Conservation (phyloP, 2,113 vertebrate genomes). For the Apodemus speciosus region DNA sequence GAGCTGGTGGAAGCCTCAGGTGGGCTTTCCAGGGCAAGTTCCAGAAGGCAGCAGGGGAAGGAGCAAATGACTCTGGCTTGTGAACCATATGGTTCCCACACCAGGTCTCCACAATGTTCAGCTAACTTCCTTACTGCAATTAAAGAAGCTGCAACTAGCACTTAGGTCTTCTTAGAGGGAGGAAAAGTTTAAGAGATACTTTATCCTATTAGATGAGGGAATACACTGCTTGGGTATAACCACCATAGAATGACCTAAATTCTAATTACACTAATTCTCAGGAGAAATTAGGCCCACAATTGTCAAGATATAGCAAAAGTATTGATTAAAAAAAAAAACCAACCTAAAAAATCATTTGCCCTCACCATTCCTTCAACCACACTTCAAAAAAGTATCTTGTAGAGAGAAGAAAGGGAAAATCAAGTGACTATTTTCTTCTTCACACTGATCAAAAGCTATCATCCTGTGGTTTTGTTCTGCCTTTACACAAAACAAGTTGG, state of each 20-base stretch:
- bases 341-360: constrained; percentile 44
- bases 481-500: constrained; percentile 39
- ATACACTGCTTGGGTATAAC: not conserved
- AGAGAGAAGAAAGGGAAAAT: constrained; percentile 11
- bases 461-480: constrained; percentile 21
- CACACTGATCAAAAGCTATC: constrained; percentile 21
- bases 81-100: not conserved
- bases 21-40: constrained; percentile 23
- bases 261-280: constrained; percentile 12
- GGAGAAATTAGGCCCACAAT: not conserved
- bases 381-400: not conserved
- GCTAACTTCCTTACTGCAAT: not conserved
- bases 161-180: not conserved
- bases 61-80: not conserved
- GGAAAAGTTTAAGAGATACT: constrained; percentile 36
- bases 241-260: constrained; percentile 10
- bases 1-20: not conserved
- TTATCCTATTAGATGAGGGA: constrained; percentile 10
- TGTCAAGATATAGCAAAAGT: constrained; percentile 18
- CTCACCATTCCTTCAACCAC: constrained; percentile 15
- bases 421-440: not conserved
- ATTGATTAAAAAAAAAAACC: constrained; percentile 49
- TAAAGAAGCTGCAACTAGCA: constrained; percentile 3
- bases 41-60: constrained; percentile 24
- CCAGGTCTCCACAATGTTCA: not conserved